Conservation (phyloP, 2,888 invertebrate species). For the Apomyelois bistriatella region DNA sequence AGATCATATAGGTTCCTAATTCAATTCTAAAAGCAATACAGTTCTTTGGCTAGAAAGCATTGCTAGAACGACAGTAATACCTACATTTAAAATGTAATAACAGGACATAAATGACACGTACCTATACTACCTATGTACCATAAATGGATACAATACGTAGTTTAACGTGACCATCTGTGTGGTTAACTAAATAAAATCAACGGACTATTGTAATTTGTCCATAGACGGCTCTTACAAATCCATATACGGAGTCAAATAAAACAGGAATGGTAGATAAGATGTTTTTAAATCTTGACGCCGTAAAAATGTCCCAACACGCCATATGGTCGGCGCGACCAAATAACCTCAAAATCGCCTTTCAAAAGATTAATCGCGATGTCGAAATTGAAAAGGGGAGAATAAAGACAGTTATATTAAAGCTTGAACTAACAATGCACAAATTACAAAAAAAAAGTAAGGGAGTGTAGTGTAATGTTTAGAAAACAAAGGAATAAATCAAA, state of each 20-base stretch:
- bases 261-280: slow-evolving; percentile 41
- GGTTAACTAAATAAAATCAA: slow-evolving; percentile 49
- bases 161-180: slow-evolving; percentile 19
- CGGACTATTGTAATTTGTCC: slow-evolving; percentile 45
- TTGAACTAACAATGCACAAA: too few relatives aligned
- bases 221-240: slow-evolving; percentile 56
- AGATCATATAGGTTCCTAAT: too few relatives aligned
- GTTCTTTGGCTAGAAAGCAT: too few relatives aligned
- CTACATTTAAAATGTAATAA: too few relatives aligned
- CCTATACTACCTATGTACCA: too few relatives aligned
- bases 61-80: too few relatives aligned
- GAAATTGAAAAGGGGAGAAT: not conserved
- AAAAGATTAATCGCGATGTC: not conserved
- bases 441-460: not conserved
- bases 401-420: not conserved
- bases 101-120: too few relatives aligned
- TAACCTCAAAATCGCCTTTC: slow-evolving; percentile 35
- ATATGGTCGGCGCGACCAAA: slow-evolving; percentile 47
- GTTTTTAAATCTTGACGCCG: slow-evolving; percentile 44
- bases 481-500: too few relatives aligned
- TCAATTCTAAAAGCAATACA: too few relatives aligned
- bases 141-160: too few relatives aligned
- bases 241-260: slow-evolving; percentile 45
- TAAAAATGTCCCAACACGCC: slow-evolving; percentile 54
- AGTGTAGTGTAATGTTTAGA: too few relatives aligned